phyloP scores from a whole-genome alignment of 2,113 vertebrate genomes.

The Oryzias javanicus region DNA sequence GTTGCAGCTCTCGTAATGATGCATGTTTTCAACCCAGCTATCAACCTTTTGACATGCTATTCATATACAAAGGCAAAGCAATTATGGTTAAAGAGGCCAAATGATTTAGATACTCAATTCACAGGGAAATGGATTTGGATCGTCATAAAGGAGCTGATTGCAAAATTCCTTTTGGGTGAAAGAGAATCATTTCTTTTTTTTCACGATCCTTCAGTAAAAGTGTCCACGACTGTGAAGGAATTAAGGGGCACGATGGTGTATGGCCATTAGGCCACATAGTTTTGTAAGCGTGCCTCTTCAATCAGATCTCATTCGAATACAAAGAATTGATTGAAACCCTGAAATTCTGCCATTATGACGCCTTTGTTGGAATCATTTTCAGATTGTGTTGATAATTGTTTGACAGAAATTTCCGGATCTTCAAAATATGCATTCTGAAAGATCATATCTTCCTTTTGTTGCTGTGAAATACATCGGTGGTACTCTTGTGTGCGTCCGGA shows the following conservation, averaged over 20 bases:
- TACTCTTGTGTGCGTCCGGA: conserved; percentile 38
- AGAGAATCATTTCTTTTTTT: conserved; percentile 57
- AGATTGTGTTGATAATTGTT: conserved; percentile 64
- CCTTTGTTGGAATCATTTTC: conserved; percentile 69
- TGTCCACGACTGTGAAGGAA: conserved; percentile 59
- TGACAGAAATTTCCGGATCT: conserved; percentile 41
- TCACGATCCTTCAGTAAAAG: conserved; percentile 44
- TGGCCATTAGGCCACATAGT: conserved; percentile 48
- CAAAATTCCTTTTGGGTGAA: conserved; percentile 50
- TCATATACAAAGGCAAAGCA: conserved; percentile 67
- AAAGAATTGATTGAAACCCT: conserved; percentile 61
- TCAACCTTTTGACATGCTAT: conserved; percentile 66
- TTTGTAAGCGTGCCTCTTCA: conserved; percentile 66
- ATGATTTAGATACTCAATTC: conserved; percentile 64
- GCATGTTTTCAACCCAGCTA: conserved; percentile 56
- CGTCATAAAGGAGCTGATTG: conserved; percentile 69
- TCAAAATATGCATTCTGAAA: conserved; percentile 37
- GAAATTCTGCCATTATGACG: conserved; percentile 61
- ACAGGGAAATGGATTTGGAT: conserved; percentile 46
- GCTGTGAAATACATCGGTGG: conserved; percentile 60
- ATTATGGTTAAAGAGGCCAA: conserved; percentile 62
- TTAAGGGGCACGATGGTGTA: conserved; percentile 59
- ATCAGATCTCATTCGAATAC: conserved; percentile 67
- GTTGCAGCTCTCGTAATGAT: conserved; percentile 62
- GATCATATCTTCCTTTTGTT: conserved; percentile 43